A percentile compares a stretch with the other conserved stretches of the same genome.
phyloP scores from a whole-genome alignment of 2,113 vertebrate genomes.

The Ahaetulla prasina region DNA sequence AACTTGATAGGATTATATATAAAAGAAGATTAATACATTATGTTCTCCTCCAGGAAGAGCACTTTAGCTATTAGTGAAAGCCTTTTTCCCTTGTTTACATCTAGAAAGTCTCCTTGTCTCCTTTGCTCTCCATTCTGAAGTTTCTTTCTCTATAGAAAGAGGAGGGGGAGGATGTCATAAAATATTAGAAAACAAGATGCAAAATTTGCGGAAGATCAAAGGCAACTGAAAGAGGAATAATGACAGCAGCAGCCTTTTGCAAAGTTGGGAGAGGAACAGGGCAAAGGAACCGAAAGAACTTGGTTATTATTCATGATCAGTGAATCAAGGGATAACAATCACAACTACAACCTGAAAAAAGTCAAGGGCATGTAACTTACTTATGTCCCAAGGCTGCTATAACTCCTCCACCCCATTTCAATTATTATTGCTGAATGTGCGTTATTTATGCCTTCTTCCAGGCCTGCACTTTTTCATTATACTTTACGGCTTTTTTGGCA shows the following conservation, averaged over 20 bases:
- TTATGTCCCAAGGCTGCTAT: neutral
- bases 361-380: neutral
- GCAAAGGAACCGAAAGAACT: neutral
- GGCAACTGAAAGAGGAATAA: neutral
- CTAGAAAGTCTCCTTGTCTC: neutral
- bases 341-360: neutral
- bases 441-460: constrained; percentile 38
- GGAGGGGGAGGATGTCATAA: neutral
- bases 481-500: constrained; percentile 21
- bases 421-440: constrained; percentile 9
- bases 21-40: neutral
- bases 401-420: neutral
- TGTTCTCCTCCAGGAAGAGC: neutral
- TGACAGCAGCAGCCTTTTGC: neutral
- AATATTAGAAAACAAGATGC: neutral
- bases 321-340: constrained; percentile 17
- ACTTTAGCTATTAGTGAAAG: constrained; percentile 5
- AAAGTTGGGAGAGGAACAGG: neutral
- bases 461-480: constrained; percentile 31
- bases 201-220: neutral
- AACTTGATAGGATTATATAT: neutral
- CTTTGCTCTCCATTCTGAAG: neutral
- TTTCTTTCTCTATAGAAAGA: neutral
- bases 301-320: neutral
- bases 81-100: neutral